phyloP scores from a whole-genome alignment of 2,888 invertebrate species.

The Lottia scabra region DNA sequence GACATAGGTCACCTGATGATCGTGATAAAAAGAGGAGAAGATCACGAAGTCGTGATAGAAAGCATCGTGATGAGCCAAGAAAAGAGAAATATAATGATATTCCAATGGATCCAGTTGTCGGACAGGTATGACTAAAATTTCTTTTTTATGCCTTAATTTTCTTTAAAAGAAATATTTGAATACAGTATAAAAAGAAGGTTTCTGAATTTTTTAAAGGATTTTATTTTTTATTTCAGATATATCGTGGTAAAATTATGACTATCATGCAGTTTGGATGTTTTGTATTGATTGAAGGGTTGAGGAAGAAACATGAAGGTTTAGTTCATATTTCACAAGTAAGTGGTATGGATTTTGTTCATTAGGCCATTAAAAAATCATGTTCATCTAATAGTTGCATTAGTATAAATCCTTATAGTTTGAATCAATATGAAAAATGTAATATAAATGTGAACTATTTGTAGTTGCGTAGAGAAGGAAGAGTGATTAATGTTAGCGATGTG shows the following conservation, averaged over 20 bases:
- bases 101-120: conserved; percentile 72
- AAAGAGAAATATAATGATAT: conserved; percentile 51
- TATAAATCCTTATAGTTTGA: too few relatives aligned
- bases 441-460: conserved; percentile 71
- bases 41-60: conserved; percentile 20
- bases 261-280: conserved; percentile 99
- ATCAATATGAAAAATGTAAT: too few relatives aligned
- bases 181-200: background rate
- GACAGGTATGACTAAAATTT: conserved; percentile 60
- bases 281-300: conserved; percentile 92
- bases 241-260: conserved; percentile 92
- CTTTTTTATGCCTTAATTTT: background rate
- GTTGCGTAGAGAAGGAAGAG: conserved; percentile 90
- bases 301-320: conserved; percentile 90
- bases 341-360: too few relatives aligned
- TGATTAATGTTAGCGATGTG: conserved; percentile 94
- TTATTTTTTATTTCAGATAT: conserved; percentile 76
- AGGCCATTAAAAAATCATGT: too few relatives aligned
- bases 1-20: conserved; percentile 16
- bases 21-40: conserved; percentile 14
- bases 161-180: background rate
- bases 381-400: too few relatives aligned
- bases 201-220: background rate
- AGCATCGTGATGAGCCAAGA: conserved; percentile 27
- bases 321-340: conserved; percentile 88